Percentiles rank a stretch among this genome's conserved stretches.
Conservation (phyloP, 2,113 vertebrate genomes). For the Caretta caretta region DNA sequence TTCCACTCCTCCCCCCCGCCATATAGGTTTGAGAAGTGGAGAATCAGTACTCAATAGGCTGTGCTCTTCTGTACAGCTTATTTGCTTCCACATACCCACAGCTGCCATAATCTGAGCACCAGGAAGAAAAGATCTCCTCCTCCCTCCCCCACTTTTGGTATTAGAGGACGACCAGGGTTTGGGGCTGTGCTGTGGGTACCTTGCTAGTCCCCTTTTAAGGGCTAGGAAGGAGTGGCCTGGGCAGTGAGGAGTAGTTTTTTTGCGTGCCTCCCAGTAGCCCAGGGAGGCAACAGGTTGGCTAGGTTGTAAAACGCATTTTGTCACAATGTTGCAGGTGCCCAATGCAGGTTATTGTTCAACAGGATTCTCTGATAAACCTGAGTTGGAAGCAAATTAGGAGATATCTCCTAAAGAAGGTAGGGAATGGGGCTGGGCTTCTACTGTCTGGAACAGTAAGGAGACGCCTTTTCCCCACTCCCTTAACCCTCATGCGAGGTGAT, state of each 20-base stretch:
- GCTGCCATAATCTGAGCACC: neutral
- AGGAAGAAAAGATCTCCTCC: neutral
- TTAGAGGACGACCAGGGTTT: neutral
- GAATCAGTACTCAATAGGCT: neutral
- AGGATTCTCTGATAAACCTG: neutral
- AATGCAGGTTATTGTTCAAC: neutral
- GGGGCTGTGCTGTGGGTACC: neutral
- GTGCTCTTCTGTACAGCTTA: neutral
- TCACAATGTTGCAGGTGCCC: neutral
- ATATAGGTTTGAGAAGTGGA: neutral
- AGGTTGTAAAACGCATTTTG: neutral
- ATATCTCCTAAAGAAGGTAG: neutral
- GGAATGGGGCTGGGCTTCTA: neutral
- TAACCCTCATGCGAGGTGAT: neutral
- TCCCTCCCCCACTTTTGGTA: neutral
- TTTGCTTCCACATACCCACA: neutral
- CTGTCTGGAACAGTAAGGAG: neutral
- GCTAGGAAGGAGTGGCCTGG: neutral
- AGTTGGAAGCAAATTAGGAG: neutral
- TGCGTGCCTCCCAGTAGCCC: neutral
- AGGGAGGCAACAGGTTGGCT: neutral
- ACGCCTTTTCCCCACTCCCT: neutral
- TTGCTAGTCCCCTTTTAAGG: neutral
- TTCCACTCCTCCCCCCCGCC: neutral
- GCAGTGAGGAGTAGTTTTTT: neutral